Conservation (phyloP, 2,888 invertebrate genomes). For the Mesodorylaimus sp. region DNA sequence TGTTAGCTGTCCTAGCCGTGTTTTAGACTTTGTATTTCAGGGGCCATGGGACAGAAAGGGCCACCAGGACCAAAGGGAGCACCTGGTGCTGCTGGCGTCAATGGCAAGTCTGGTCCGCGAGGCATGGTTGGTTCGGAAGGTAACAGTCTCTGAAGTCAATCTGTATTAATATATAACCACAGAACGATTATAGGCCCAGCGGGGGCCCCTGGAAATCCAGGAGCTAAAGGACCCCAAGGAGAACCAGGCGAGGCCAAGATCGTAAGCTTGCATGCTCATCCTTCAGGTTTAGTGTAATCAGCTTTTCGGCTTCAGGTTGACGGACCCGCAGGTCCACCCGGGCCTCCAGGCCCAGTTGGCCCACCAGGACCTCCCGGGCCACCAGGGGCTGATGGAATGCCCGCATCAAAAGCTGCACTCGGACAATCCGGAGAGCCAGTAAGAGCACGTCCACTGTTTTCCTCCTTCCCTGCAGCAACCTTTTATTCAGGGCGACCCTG, state of each 20-base stretch:
- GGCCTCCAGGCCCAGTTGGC: not conserved
- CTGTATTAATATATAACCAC: no score
- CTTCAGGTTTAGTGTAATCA: no score
- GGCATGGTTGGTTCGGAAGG: conserved; percentile 45
- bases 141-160: no score
- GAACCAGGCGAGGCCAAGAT: no score
- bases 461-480: no score
- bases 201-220: conserved; percentile 52
- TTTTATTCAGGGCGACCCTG: no score
- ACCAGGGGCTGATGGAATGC: not conserved
- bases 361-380: not conserved
- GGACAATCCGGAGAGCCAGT: not conserved
- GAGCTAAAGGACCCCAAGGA: conserved; percentile 52
- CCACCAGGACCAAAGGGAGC: conserved; percentile 21
- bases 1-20: no score
- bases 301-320: no score
- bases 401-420: not conserved
- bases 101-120: conserved; percentile 41
- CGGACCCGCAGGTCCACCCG: not conserved
- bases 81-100: not conserved
- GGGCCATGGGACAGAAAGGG: conserved; percentile 41
- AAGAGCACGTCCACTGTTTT: no score
- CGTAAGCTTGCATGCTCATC: no score
- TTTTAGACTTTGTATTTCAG: no score
- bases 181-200: no score